A percentile compares a stretch with the other conserved stretches of the same genome.
These are phyloP conservation scores for Chinchilla lanigera DNA, from an alignment of 2,113 vertebrate genomes.

Conservation along the genomic window DNA sequence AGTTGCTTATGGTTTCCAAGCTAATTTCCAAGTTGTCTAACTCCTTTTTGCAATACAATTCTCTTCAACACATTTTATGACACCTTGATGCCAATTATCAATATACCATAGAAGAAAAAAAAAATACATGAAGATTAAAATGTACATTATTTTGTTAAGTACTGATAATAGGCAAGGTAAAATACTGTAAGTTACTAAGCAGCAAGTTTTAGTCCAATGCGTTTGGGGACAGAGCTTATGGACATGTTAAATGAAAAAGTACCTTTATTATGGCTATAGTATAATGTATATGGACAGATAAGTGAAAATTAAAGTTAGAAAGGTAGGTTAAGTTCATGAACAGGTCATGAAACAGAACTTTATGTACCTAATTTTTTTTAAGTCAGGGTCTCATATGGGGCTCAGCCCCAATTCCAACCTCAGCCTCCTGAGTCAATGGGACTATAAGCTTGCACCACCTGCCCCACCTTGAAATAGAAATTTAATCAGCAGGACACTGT, in stretches of 20 bases:
- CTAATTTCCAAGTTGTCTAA: background rate
- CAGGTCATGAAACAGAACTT: background rate
- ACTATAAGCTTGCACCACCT: background rate
- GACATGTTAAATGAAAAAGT: background rate
- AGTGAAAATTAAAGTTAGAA: background rate
- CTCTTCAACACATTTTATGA: background rate
- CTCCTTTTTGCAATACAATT: conserved; percentile 26
- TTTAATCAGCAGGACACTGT: background rate
- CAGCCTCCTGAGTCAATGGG: background rate
- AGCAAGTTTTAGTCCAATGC: background rate
- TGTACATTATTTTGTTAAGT: background rate
- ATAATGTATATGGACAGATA: background rate
- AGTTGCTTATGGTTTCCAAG: conserved; percentile 26
- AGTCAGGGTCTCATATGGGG: background rate
- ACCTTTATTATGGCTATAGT: background rate
- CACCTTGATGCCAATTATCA: background rate
- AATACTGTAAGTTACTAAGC: background rate
- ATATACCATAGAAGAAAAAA: conserved; percentile 9
- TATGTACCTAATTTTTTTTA: background rate
- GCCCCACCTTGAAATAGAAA: conserved; percentile 11
- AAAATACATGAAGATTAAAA: conserved; percentile 3
- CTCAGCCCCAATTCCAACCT: background rate
- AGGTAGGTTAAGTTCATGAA: background rate
- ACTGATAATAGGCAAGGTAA: background rate
- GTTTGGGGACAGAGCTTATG: background rate